Evolutionary conservation across 2,797 vertebrate genomes (phyloP).

Genomic region (Pachyuromys duprasi): DNA sequence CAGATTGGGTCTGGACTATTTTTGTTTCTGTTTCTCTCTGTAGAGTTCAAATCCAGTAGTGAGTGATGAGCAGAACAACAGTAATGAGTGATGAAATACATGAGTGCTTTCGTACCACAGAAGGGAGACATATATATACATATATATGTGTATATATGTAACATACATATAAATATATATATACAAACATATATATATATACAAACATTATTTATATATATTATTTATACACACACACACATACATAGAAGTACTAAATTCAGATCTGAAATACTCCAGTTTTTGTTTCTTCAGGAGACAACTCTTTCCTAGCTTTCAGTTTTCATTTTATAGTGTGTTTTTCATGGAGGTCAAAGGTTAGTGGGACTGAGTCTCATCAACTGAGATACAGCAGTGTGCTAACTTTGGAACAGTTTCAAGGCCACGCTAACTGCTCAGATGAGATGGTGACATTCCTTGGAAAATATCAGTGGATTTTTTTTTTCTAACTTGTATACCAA

Average conservation of each 20-base stretch:
- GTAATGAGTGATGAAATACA: neutral
- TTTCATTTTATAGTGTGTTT: constrained; percentile 55
- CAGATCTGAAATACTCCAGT: neutral
- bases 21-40: constrained; percentile 23
- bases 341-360: neutral
- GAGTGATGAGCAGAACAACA: neutral
- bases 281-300: neutral
- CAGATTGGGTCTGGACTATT: neutral
- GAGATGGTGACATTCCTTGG: constrained; percentile 67
- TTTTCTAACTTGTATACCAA: constrained; percentile 76
- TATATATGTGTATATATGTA: too few relatives aligned
- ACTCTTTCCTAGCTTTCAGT: neutral
- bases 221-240: too few relatives aligned
- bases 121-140: neutral
- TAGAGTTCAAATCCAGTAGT: constrained; percentile 35
- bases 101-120: neutral
- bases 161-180: too few relatives aligned
- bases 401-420: neutral
- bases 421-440: neutral
- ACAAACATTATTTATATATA: too few relatives aligned
- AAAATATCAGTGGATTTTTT: constrained; percentile 71
- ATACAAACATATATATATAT: too few relatives aligned
- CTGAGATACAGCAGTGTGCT: constrained; percentile 1
- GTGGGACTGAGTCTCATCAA: neutral
- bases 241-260: neutral